Percentiles rank a stretch among this genome's conserved stretches.
phyloP scores from a whole-genome alignment of 2,888 invertebrate species.

The Tanytarsus gracilentus region DNA sequence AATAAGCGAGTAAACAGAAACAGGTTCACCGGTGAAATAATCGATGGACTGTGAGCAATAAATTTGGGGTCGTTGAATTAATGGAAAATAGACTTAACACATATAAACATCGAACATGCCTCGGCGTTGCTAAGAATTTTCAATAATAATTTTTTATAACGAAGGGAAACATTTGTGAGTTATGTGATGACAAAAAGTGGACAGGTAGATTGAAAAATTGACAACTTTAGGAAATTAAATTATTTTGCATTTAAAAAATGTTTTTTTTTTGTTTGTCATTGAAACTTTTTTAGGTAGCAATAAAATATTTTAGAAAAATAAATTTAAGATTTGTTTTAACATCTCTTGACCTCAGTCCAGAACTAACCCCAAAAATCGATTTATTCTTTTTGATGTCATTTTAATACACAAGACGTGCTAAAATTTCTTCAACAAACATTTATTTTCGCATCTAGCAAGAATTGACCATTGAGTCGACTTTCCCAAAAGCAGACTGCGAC shows the following conservation, averaged over 20 bases:
- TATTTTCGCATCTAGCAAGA: background rate
- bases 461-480: conserved; percentile 6
- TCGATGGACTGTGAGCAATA: conserved; percentile 5
- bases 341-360: background rate
- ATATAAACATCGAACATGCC: background rate
- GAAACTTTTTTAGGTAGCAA: too few relatives aligned
- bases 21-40: conserved; percentile 18
- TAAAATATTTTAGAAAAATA: too few relatives aligned
- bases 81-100: background rate
- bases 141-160: background rate
- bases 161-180: too few relatives aligned
- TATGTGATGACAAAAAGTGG: too few relatives aligned
- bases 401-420: background rate
- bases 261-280: too few relatives aligned
- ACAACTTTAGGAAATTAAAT: too few relatives aligned
- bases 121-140: background rate
- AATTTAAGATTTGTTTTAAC: too few relatives aligned
- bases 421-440: conserved; percentile 1
- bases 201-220: too few relatives aligned
- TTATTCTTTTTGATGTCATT: background rate
- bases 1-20: background rate
- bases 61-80: conserved; percentile 22
- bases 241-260: too few relatives aligned
- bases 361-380: background rate
- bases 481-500: background rate